Base-by-base conservation (phyloP, 2,113 vertebrate genomes). In the Lynx canadensis region DNA sequence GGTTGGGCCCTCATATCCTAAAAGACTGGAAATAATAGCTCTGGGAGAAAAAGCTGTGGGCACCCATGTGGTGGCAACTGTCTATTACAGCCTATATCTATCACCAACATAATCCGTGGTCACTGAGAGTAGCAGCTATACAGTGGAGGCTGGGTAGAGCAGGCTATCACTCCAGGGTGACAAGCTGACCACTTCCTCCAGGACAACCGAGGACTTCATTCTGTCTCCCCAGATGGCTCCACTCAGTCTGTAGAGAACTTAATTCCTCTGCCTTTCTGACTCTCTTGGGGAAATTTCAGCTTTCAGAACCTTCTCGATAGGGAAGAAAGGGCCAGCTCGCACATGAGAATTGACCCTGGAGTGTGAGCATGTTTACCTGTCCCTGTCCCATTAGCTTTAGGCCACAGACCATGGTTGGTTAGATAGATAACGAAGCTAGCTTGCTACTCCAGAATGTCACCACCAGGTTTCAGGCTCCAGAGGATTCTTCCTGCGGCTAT, bases 241-340 rank as follows among this genome's bases (percentile, higher is more conserved):
- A 31, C 66, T 66, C 96, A 50, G 94, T 92, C 95, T 96, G 8
- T 38, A 76, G 36, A 95, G 65, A 97, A 94, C 57, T 76, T 65
- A 25, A 69, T 18, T 83, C 83, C 60, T 86, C 82, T 82, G 81
- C 66, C 57, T 76, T 66, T n/a, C 57, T 71, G 73, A 50, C 81
- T 45, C 33, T 92, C n/a, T 92, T 50, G 57, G 29, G 87, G 87
- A 93, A 95, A 80, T 0, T 80, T 63, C 68, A 55, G 36, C 73
- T 94, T 85, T 94, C n/a, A 16, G 50, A 68, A 93, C 76, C 55
- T 91, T 36, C 63, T 63, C 65, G 11, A 68, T 19, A 85, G 83
- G 52, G 74, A 66, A 87, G 27, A 82, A 73, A 31, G 5, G 36
- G 57, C n/a, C 41, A 88, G 48, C 38, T 1, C 1, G 3, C 41